Base-by-base conservation (phyloP, 2,888 invertebrate species). In the Epistrophe eligans region DNA sequence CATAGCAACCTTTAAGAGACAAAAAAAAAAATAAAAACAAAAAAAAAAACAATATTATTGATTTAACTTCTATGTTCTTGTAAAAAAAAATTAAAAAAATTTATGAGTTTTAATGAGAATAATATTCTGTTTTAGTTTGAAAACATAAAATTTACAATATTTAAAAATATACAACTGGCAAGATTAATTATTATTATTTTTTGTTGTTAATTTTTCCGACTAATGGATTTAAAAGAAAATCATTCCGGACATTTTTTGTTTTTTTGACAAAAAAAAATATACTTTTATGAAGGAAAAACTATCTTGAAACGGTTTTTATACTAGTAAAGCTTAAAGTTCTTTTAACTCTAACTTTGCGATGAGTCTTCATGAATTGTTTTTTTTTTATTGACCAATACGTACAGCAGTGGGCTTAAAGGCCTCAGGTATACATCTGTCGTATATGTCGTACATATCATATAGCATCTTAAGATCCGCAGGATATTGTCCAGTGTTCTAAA, bases 1-100 rank as follows among this genome's bases (percentile, higher is more conserved):
- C 91, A 99, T 95, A 90, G 98, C 96, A 92, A 95, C 94, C 95
- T 97, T 94, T 24, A 24, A 4, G 88, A 81, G 38, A n/a, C n/a
- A n/a, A n/a, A 28, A 73, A 74, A 40, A 52, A 55, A n/a, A 77
- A 66, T 50, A 67, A 5, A 38, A 35, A 32, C 32, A 28, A 50
- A 4, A 19, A 28, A 45, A n/a, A 45, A 6, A n/a, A 4, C 17
- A 17, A 45, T n/a, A 45, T 32, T 11, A 66, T 43, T 48, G 2
- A 15, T 8, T 48, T 13, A 48, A 28, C 10, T 9, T 9, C 6
- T 15, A 45, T 45, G 1, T 28, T 24, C n/a, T n/a, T n/a, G n/a
- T n/a, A 10, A 48, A 13, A 35, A 8, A 45, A 45, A 45, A 35
- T 10, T 15, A 28, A 10, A 0, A 35, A 57, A 57, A 32, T 48